phyloP scores from a whole-genome alignment of 2,888 invertebrate species.

The Epinotia demarniana region DNA sequence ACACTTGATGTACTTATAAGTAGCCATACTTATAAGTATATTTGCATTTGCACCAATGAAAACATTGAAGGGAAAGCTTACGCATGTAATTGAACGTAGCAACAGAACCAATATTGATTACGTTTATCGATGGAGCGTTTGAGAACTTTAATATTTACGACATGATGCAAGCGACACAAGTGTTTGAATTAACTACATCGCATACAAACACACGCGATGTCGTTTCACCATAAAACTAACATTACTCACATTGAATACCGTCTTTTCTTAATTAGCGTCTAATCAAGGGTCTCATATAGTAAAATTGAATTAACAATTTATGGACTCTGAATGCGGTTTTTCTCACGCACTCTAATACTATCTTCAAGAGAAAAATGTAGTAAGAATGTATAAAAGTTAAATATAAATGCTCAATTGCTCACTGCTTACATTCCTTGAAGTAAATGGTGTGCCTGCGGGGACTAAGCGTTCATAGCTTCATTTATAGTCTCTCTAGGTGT shows the following conservation, averaged over 20 bases:
- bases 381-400: neutral
- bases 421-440: neutral
- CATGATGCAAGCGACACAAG: constrained; percentile 60
- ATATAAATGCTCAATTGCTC: neutral
- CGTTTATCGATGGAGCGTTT: constrained; percentile 62
- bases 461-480: constrained; percentile 20
- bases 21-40: constrained; percentile 29
- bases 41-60: constrained; percentile 46
- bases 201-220: constrained; percentile 58
- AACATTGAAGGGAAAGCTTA: constrained; percentile 69
- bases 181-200: constrained; percentile 51
- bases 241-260: constrained; percentile 66
- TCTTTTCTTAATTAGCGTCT: constrained; percentile 75
- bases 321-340: constrained; percentile 64
- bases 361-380: constrained; percentile 6
- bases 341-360: constrained; percentile 64
- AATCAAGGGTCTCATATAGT: constrained; percentile 77
- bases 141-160: constrained; percentile 63
- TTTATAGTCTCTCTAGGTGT: constrained; percentile 27
- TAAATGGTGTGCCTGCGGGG: constrained; percentile 10
- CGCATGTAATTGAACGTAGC: constrained; percentile 75
- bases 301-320: constrained; percentile 71
- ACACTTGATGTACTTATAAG: constrained; percentile 26
- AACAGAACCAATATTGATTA: constrained; percentile 73
- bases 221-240: constrained; percentile 57